Conservation (phyloP, 2,888 invertebrate species). For the Hypolimnas misippus region DNA sequence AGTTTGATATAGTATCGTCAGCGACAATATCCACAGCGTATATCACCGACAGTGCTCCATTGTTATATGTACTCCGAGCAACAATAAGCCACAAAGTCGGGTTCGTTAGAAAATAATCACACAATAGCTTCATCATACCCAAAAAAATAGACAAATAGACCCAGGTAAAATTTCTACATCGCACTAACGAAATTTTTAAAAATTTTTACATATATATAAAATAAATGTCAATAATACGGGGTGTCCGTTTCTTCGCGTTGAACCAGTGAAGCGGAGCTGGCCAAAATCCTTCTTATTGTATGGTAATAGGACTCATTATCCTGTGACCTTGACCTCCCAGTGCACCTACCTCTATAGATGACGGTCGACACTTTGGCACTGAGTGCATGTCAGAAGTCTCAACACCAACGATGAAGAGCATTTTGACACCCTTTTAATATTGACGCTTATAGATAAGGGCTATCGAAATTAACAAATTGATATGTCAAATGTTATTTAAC, state of each 20-base stretch:
- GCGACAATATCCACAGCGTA: not conserved
- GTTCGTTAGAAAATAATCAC: constrained; percentile 21
- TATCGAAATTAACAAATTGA: not conserved
- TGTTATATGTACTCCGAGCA: not conserved
- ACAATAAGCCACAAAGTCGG: constrained; percentile 9
- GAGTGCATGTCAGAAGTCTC: constrained; percentile 65
- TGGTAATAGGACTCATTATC: constrained; percentile 37
- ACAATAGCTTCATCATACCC: constrained; percentile 26
- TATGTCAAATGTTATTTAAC: not conserved
- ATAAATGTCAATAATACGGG: constrained; percentile 40
- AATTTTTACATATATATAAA: constrained; percentile 47
- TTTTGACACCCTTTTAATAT: constrained; percentile 70
- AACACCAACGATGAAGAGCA: constrained; percentile 65
- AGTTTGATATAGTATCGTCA: not conserved
- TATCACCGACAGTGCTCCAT: not conserved
- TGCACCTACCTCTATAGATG: constrained; percentile 68
- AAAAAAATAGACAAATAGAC: constrained; percentile 49
- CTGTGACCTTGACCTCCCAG: constrained; percentile 54
- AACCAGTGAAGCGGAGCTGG: constrained; percentile 71
- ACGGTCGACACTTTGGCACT: constrained; percentile 64
- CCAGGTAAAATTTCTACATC: constrained; percentile 68
- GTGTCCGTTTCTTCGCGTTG: constrained; percentile 77
- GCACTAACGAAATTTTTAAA: constrained; percentile 59
- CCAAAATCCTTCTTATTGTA: constrained; percentile 50
- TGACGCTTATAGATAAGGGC: not conserved